phyloP scores from a whole-genome alignment of 92 coral and sea anemone species.

The Isaurus tuberculatus region DNA sequence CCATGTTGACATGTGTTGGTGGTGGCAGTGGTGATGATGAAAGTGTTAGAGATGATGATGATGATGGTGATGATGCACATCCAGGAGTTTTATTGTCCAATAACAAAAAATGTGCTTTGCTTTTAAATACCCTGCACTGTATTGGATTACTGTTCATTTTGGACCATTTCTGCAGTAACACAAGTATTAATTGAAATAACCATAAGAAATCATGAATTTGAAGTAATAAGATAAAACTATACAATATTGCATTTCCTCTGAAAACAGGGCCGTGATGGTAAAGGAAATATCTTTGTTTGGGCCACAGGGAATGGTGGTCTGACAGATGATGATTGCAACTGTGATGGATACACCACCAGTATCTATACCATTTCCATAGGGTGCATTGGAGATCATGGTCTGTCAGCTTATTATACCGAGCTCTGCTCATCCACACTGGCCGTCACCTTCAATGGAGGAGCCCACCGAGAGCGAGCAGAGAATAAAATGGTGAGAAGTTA shows the following conservation, averaged over 20 bases:
- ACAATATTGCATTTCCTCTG: background rate
- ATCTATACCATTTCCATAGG: constrained; percentile 92
- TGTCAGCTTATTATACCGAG: constrained; percentile 91
- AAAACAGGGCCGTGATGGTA: constrained; percentile 92
- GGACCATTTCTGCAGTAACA: too few species aligned
- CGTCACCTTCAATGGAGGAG: constrained; percentile 92
- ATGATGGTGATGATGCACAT: too few species aligned
- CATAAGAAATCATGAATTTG: too few species aligned
- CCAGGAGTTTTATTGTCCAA: too few species aligned
- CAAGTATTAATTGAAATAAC: too few species aligned
- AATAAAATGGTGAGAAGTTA: constrained; percentile 85
- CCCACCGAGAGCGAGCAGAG: constrained; percentile 88
- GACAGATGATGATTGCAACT: constrained; percentile 94
- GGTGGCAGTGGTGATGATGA: background rate
- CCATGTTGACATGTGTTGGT: background rate
- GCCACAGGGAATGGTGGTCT: constrained; percentile 97
- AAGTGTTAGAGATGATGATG: too few species aligned
- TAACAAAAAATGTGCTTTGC: too few species aligned
- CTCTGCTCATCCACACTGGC: constrained; percentile 91
- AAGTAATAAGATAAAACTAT: too few species aligned
- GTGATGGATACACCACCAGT: constrained; percentile 95
- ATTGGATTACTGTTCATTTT: too few species aligned
- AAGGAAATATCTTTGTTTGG: constrained; percentile 94
- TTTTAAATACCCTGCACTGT: too few species aligned
- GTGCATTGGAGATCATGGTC: constrained; percentile 90